These are phyloP conservation scores for Oscheius sp. DNA, from an alignment of 2,888 invertebrate species.

Conservation along the genomic window DNA sequence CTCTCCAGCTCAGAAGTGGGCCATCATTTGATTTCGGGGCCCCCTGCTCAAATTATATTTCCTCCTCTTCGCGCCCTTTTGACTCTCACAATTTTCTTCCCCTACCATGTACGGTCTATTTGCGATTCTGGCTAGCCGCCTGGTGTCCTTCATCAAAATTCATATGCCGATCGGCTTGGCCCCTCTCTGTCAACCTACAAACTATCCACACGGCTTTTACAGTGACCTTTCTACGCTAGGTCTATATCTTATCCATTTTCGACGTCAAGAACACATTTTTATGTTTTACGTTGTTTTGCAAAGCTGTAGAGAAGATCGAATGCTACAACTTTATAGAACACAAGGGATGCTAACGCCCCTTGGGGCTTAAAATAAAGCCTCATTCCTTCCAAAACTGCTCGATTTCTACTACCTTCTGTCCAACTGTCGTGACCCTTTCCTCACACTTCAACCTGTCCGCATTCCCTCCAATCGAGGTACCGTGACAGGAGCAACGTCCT, in stretches of 20 bases:
- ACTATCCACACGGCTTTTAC: too few relatives aligned
- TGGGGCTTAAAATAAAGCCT: too few relatives aligned
- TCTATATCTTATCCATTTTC: not conserved
- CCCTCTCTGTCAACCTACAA: not conserved
- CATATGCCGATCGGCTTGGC: conserved; percentile 16
- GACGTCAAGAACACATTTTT: not conserved
- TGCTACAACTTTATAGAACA: too few relatives aligned
- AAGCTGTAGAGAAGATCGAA: too few relatives aligned
- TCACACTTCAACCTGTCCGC: too few relatives aligned
- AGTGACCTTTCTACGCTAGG: not conserved
- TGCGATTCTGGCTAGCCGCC: not conserved
- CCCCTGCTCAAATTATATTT: not conserved
- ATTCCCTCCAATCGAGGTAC: too few relatives aligned
- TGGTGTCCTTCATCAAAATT: conserved; percentile 32
- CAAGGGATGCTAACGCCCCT: too few relatives aligned
- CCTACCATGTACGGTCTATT: not conserved
- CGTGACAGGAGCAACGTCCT: too few relatives aligned
- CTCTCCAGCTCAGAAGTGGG: conserved; percentile 5
- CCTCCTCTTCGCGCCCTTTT: not conserved
- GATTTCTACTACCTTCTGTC: too few relatives aligned
- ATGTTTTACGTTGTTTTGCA: too few relatives aligned
- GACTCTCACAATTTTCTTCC: not conserved
- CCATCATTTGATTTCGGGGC: not conserved
- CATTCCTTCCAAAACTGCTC: too few relatives aligned
- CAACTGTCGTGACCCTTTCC: too few relatives aligned